Evolutionary conservation across 2,888 invertebrate species (phyloP).

Genomic region (Amiota communis): DNA sequence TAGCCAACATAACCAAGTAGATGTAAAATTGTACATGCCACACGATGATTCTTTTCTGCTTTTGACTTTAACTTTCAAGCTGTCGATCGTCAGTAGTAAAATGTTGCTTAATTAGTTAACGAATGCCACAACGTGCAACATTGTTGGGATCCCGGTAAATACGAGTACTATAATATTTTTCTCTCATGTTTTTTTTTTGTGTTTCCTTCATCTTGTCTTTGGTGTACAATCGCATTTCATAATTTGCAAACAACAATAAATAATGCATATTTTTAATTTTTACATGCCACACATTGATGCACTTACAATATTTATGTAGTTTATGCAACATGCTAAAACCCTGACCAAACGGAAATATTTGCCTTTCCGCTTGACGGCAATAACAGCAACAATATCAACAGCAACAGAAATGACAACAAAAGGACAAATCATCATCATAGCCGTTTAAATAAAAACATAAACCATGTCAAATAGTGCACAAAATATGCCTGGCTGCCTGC

Average conservation of each 20-base stretch:
- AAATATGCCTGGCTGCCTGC: background rate
- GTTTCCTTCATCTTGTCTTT: background rate
- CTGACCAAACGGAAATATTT: constrained; percentile 9
- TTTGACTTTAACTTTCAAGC: too few relatives aligned
- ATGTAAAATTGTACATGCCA: background rate
- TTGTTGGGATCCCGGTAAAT: background rate
- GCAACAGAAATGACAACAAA: constrained; percentile 12
- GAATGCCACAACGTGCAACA: background rate
- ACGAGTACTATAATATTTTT: too few relatives aligned
- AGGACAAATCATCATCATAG: constrained; percentile 1
- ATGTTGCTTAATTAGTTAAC: constrained; percentile 20
- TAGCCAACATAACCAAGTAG: background rate
- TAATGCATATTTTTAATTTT: constrained; percentile 37
- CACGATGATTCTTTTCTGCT: background rate
- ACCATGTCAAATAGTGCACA: constrained; percentile 49
- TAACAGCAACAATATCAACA: background rate
- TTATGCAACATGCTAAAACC: background rate
- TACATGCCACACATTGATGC: background rate
- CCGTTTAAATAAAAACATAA: constrained; percentile 66
- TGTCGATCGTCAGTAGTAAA: constrained; percentile 13
- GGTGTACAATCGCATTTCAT: constrained; percentile 48
- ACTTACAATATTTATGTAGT: background rate
- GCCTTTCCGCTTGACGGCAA: constrained; percentile 4
- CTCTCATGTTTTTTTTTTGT: background rate
- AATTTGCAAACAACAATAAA: constrained; percentile 10